Conservation (phyloP, 2,797 vertebrate species). For the Gastrophryne carolinensis region DNA sequence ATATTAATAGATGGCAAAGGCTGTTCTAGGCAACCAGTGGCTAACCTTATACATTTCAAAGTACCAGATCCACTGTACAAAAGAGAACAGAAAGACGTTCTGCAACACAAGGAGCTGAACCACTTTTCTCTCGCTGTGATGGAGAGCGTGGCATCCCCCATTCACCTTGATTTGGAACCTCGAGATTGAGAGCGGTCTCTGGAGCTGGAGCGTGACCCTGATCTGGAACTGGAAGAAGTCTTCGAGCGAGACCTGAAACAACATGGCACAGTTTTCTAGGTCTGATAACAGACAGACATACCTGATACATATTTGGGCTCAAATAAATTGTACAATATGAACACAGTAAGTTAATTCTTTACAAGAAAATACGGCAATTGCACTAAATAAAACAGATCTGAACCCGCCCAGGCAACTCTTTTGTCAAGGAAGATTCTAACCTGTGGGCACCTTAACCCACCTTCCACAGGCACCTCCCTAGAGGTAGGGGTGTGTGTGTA, state of each 20-base stretch:
- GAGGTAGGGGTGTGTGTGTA: no score
- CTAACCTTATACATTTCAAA: no score
- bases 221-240: slow-evolving; percentile 96
- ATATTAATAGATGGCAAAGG: no score
- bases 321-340: neutral
- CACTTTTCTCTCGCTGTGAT: slow-evolving; percentile 76
- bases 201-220: slow-evolving; percentile 92
- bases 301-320: neutral
- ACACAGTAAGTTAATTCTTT: no score
- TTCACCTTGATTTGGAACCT: slow-evolving; percentile 98
- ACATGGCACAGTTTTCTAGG: slow-evolving; percentile 76
- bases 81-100: neutral
- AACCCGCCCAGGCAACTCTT: no score
- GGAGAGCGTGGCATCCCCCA: slow-evolving; percentile 92
- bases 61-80: slow-evolving; percentile 51
- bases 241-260: slow-evolving; percentile 96
- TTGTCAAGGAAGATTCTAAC: no score
- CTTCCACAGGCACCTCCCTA: no score
- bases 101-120: slow-evolving; percentile 51
- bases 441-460: no score
- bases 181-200: slow-evolving; percentile 78
- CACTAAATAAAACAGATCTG: no score
- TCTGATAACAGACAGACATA: slow-evolving; percentile 54
- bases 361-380: no score
- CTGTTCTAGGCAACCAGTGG: no score